phyloP scores from a whole-genome alignment of 92 coral and sea anemone genomes.

The Desmophyllum pertusum region DNA sequence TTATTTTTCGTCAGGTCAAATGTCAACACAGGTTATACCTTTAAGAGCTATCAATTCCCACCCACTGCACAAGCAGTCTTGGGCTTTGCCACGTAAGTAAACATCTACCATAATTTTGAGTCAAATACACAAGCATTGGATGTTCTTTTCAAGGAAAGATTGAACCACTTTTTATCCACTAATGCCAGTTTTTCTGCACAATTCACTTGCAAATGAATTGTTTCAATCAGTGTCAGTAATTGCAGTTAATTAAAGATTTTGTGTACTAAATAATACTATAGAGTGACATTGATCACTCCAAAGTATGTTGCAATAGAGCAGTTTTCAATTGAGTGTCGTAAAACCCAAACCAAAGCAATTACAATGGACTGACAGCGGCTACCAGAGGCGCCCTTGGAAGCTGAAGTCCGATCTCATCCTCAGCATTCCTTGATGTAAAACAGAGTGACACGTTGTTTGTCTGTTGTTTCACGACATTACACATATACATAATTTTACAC shows the following conservation, averaged over 20 bases:
- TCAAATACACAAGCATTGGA: background rate
- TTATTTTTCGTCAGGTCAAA: constrained; percentile 46
- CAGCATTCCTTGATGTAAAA: no score
- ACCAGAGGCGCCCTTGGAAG: no score
- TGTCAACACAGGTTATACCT: constrained; percentile 45
- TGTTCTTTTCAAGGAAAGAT: background rate
- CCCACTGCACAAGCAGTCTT: constrained; percentile 77
- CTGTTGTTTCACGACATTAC: no score
- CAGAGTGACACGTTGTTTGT: no score
- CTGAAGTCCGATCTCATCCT: no score
- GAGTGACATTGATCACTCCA: no score
- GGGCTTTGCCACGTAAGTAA: constrained; percentile 97
- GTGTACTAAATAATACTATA: no score
- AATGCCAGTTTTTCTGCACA: background rate
- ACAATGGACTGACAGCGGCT: no score
- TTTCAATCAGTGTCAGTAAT: background rate
- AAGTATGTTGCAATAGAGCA: no score
- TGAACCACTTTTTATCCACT: background rate
- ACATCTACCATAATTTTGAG: background rate
- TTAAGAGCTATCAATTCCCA: constrained; percentile 75
- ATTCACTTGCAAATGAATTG: background rate
- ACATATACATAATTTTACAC: no score
- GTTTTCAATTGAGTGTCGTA: no score
- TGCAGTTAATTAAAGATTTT: background rate
- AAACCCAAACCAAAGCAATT: no score